These are phyloP conservation scores for Theropithecus gelada DNA, from an alignment of 2,113 vertebrate species.

Conservation along the genomic window DNA sequence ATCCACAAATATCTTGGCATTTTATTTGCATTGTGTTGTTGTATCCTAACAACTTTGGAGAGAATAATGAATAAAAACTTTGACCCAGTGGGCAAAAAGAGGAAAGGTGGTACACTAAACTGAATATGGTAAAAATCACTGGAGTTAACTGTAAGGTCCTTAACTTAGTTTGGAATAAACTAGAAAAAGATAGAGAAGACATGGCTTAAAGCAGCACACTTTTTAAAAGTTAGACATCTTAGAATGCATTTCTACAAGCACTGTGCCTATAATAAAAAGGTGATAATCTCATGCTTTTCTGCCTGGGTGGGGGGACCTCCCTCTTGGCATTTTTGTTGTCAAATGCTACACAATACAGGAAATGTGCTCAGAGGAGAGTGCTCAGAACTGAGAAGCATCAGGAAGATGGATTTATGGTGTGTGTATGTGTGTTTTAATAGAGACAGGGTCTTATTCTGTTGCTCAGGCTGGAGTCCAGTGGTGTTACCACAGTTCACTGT, in stretches of 20 bases:
- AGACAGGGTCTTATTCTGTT: no score
- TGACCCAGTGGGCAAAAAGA: not conserved
- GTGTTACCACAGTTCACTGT: no score
- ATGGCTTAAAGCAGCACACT: not conserved
- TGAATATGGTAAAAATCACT: not conserved
- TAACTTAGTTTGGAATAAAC: not conserved
- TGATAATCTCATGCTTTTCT: not conserved
- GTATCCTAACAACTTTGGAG: not conserved
- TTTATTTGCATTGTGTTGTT: not conserved
- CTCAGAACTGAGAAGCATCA: not conserved
- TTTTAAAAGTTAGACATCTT: not conserved
- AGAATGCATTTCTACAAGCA: not conserved
- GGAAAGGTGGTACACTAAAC: not conserved
- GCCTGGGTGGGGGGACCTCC: no score
- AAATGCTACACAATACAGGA: not conserved
- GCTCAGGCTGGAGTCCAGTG: no score
- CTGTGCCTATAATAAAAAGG: not conserved
- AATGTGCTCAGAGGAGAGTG: not conserved
- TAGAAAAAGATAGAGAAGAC: not conserved
- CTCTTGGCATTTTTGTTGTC: not conserved
- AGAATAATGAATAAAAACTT: not conserved
- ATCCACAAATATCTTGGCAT: not conserved
- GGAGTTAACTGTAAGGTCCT: not conserved
- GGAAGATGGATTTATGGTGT: not conserved
- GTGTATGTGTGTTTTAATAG: no score